A percentile compares a stretch with the other conserved stretches of the same genome.
Conservation (phyloP, 1,140 invertebrate species). For the Homarus americanus region DNA sequence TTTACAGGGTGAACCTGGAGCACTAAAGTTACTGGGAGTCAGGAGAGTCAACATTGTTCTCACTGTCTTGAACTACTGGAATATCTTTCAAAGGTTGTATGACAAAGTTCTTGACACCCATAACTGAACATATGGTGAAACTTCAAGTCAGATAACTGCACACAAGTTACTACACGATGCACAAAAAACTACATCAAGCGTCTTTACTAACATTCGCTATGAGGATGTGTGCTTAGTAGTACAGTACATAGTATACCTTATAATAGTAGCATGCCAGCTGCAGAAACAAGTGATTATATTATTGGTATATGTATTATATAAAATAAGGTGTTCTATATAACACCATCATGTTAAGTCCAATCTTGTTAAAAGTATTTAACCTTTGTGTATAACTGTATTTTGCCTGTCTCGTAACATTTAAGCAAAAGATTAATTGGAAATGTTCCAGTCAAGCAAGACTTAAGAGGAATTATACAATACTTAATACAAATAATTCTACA, state of each 20-base stretch:
- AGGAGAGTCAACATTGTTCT: not conserved
- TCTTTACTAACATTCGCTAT: not conserved
- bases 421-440: not conserved
- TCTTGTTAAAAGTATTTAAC: not conserved
- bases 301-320: not conserved
- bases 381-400: not conserved
- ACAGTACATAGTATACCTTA: conserved; percentile 1
- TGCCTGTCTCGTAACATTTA: not conserved
- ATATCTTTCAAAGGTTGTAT: not conserved
- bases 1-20: not conserved
- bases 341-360: not conserved
- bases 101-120: conserved; percentile 7
- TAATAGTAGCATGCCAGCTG: conserved; percentile 56
- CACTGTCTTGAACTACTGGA: not conserved
- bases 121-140: not conserved
- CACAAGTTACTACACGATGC: not conserved
- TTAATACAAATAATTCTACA: not conserved
- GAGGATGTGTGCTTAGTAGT: not conserved
- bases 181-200: not conserved
- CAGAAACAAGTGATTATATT: not conserved
- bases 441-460: not conserved
- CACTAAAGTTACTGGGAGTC: not conserved
- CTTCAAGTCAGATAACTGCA: no score
- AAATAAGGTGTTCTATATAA: not conserved
- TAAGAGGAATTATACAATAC: not conserved